Conservation (phyloP, 2,113 vertebrate species). For the Corvus cornix region DNA sequence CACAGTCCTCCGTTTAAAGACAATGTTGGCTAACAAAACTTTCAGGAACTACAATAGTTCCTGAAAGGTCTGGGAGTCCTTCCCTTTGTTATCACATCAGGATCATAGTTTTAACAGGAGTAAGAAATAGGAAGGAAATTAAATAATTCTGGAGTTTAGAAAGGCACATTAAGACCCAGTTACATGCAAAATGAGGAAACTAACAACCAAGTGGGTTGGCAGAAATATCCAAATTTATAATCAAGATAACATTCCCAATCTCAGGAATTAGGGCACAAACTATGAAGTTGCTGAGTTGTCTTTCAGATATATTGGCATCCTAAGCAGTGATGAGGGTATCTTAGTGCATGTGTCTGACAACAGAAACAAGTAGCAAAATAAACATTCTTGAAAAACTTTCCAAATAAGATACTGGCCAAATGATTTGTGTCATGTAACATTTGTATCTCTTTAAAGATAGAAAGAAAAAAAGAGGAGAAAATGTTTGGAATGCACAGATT, state of each 20-base stretch:
- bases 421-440: background rate
- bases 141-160: conserved; percentile 54
- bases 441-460: background rate
- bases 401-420: background rate
- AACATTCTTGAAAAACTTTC: background rate
- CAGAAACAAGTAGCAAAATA: background rate
- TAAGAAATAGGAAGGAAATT: conserved; percentile 70
- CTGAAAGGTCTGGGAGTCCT: conserved; percentile 56
- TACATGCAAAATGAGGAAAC: conserved; percentile 59
- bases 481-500: background rate
- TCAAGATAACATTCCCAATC: background rate
- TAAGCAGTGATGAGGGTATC: background rate
- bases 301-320: background rate
- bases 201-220: background rate
- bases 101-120: conserved; percentile 37
- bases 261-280: background rate
- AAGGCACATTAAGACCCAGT: conserved; percentile 4
- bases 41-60: conserved; percentile 15
- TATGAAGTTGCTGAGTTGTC: background rate
- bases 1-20: conserved; percentile 32
- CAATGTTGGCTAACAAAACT: conserved; percentile 48
- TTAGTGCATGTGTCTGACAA: background rate
- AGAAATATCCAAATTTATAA: conserved; percentile 13
- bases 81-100: conserved; percentile 41
- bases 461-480: background rate